These are phyloP conservation scores for Trichogramma dendrolimi DNA, from an alignment of 2,888 invertebrate genomes.

Conservation along the genomic window DNA sequence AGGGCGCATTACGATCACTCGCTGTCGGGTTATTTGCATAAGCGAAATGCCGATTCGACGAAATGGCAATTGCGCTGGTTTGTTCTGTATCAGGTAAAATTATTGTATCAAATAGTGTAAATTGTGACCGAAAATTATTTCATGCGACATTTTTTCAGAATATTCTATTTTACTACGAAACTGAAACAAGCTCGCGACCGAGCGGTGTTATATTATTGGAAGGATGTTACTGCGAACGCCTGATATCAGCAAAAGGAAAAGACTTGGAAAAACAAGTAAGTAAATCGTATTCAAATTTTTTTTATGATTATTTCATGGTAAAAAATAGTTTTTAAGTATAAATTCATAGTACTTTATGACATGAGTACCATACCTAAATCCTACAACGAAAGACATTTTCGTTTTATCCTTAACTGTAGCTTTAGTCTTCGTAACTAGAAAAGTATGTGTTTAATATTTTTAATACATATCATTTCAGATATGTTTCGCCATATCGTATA, in stretches of 20 bases:
- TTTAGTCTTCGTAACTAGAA: no score
- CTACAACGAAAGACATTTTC: no score
- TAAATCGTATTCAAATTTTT: neutral
- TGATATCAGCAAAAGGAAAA: constrained; percentile 61
- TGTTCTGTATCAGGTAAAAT: constrained; percentile 71
- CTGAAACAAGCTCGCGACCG: constrained; percentile 72
- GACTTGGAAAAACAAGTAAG: constrained; percentile 54
- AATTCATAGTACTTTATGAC: no score
- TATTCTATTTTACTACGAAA: constrained; percentile 86
- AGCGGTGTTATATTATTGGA: constrained; percentile 82
- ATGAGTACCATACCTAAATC: no score
- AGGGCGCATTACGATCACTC: constrained; percentile 81
- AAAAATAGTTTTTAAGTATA: no score
- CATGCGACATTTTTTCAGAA: constrained; percentile 61
- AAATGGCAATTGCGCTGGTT: constrained; percentile 87
- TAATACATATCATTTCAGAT: constrained; percentile 59
- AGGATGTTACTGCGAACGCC: constrained; percentile 81
- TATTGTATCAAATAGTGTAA: neutral
- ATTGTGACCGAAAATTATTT: neutral
- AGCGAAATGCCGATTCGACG: constrained; percentile 76
- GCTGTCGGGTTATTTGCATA: constrained; percentile 79
- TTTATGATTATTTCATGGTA: neutral
- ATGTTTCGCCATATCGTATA: constrained; percentile 83
- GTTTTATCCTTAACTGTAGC: no score
- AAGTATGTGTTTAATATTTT: constrained; percentile 16